Evolutionary conservation across 2,113 vertebrate species (phyloP), one percentile per base, ranked within the genome.

Genomic region (Galeopterus variegatus): DNA sequence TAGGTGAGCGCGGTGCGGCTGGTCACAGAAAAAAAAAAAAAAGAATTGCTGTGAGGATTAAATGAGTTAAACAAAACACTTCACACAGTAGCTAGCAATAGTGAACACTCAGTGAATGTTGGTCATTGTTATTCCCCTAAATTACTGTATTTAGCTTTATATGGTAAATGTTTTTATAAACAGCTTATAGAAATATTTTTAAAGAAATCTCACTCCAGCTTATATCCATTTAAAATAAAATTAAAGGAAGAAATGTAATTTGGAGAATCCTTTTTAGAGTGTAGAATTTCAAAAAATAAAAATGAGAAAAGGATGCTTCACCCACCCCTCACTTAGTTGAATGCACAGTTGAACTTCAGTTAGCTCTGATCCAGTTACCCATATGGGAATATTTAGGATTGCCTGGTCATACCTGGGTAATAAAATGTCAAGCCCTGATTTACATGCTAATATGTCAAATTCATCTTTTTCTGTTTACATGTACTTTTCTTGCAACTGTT

Each of bases 391-490:
- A 77, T 62, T 93, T 70, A 85, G 28, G 33, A 10, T n/a, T 60
- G 77, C 56, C 82, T 77, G 28, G 41, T 83, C 69, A 45, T 65
- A 58, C 64, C 86, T 75, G 28, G 52, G 26, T 88, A 72, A 56
- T 60, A 50, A 80, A 91, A 76, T 50, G 72, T 73, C 62, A 89
- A 24, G 75, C 79, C 62, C 62, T 73, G 48, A 41, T 33, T 54
- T 81, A 88, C 36, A 14, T 75, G 62, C 58, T 73, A 65, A 79
- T 67, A 23, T 72, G 91, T 92, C 76, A 90, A 36, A 45, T 82
- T 80, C 93, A 33, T 79, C 86, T 73, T 86, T 93, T 88, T 65
- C 87, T 89, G 86, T 83, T 86, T 58, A 24, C 8, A 2, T 58
- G n/a, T 83, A 12, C 58, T 75, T 85, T 87, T 28, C 56, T 18